Conservation (phyloP, 2,113 vertebrate species). For the Fregata magnificens region DNA sequence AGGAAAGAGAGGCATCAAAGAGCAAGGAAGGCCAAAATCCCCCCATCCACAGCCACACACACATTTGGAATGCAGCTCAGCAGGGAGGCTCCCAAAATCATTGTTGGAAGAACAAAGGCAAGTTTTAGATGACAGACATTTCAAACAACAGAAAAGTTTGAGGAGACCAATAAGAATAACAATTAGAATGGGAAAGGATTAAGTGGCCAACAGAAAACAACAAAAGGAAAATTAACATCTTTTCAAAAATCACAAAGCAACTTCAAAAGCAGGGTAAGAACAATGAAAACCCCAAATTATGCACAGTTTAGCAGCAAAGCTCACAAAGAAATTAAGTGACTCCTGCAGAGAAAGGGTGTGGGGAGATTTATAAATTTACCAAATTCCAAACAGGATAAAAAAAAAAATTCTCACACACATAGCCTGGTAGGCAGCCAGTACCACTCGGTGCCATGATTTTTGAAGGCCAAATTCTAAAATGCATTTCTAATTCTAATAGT, state of each 20-base stretch:
- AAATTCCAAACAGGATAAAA: slow-evolving; percentile 32
- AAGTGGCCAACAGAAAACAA: slow-evolving; percentile 55
- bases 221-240: slow-evolving; percentile 64
- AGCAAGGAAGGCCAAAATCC: slow-evolving; percentile 23
- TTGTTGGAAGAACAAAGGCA: slow-evolving; percentile 56
- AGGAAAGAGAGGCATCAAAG: background rate
- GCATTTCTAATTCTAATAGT: background rate
- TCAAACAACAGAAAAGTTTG: slow-evolving; percentile 47
- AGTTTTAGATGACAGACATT: slow-evolving; percentile 50
- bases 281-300: slow-evolving; percentile 58
- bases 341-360: slow-evolving; percentile 63
- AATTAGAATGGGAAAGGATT: slow-evolving; percentile 58
- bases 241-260: slow-evolving; percentile 58
- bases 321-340: slow-evolving; percentile 41
- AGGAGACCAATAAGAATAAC: slow-evolving; percentile 44
- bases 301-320: slow-evolving; percentile 43
- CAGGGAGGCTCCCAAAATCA: slow-evolving; percentile 41
- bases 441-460: background rate
- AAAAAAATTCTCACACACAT: slow-evolving; percentile 1
- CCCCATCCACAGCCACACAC: slow-evolving; percentile 34
- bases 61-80: slow-evolving; percentile 34
- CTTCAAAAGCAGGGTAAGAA: slow-evolving; percentile 26
- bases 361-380: slow-evolving; percentile 38
- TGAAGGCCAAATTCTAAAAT: background rate
- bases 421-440: slow-evolving; percentile 32